phyloP scores from a whole-genome alignment of 30 jellyfish, hydroid and myxozoan genomes.

The Aurelia sp. region DNA sequence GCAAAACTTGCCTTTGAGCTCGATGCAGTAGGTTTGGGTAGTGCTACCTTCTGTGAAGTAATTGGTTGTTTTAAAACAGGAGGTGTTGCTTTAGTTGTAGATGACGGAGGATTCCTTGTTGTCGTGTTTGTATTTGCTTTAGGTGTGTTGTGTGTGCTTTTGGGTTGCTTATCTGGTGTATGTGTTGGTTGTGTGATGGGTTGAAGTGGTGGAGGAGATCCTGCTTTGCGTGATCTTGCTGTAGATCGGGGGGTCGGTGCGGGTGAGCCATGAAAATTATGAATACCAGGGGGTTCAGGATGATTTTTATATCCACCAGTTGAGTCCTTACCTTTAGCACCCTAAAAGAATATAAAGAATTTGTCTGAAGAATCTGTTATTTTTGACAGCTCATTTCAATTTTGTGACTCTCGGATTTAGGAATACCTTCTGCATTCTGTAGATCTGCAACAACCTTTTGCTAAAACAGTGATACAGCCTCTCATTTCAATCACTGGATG shows the following conservation, averaged over 20 bases:
- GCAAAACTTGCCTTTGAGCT: slow-evolving; percentile 40
- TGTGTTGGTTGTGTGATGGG: slow-evolving; percentile 6
- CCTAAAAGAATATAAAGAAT: not conserved
- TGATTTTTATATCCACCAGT: slow-evolving; percentile 46
- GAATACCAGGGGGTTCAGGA: slow-evolving; percentile 46
- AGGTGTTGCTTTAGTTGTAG: slow-evolving; percentile 5
- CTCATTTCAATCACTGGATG: too few species aligned
- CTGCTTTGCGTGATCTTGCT: slow-evolving; percentile 50
- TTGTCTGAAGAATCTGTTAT: too few species aligned
- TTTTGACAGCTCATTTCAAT: too few species aligned
- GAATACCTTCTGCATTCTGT: too few species aligned
- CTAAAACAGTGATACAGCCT: too few species aligned
- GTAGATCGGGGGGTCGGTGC: slow-evolving; percentile 57
- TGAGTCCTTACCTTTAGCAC: slow-evolving; percentile 29
- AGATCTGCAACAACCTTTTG: too few species aligned
- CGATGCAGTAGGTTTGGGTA: slow-evolving; percentile 9
- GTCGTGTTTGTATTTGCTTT: slow-evolving; percentile 11
- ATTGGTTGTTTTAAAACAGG: slow-evolving; percentile 6
- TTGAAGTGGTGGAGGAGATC: slow-evolving; percentile 56
- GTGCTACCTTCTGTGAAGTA: not conserved
- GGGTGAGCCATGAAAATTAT: slow-evolving; percentile 22
- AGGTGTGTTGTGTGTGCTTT: slow-evolving; percentile 5
- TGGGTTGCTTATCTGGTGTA: not conserved
- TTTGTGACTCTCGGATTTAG: too few species aligned
- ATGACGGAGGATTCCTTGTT: not conserved